These are phyloP conservation scores for Andrena minutula DNA, from an alignment of 2,888 invertebrate genomes.

Conservation along the genomic window DNA sequence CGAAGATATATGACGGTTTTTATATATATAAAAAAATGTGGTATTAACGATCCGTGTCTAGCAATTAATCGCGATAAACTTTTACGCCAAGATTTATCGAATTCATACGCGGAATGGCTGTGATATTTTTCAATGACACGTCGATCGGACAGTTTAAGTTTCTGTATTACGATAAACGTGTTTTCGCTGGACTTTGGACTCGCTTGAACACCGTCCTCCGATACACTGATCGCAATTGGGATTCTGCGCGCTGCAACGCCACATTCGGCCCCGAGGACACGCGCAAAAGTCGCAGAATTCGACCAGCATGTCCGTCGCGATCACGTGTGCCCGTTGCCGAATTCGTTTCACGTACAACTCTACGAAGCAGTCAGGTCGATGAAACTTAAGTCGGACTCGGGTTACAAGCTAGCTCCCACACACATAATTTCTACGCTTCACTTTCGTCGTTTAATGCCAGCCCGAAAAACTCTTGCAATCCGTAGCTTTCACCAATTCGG, in stretches of 20 bases:
- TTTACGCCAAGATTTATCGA: too few relatives aligned
- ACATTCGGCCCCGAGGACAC: conserved; percentile 14
- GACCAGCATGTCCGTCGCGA: background rate
- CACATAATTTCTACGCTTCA: background rate
- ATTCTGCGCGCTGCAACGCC: background rate
- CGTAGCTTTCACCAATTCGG: too few relatives aligned
- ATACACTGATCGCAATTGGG: background rate
- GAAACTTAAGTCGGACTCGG: background rate
- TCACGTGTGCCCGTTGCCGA: background rate
- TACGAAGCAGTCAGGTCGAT: background rate
- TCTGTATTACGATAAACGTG: background rate
- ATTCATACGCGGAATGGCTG: background rate
- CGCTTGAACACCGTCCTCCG: background rate
- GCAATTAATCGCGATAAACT: background rate
- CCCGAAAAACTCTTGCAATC: too few relatives aligned
- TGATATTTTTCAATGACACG: background rate
- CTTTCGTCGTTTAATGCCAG: background rate
- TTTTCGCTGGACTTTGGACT: conserved; percentile 14
- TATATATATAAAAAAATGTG: too few relatives aligned
- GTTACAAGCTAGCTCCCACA: background rate
- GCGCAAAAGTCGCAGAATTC: background rate
- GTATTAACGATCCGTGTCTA: background rate
- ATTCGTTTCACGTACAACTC: background rate
- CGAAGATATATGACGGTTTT: too few relatives aligned
- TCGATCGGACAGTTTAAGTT: background rate